These are phyloP conservation scores for Leptodirus hochenwartii DNA, from an alignment of 2,888 invertebrate genomes.

Conservation along the genomic window DNA sequence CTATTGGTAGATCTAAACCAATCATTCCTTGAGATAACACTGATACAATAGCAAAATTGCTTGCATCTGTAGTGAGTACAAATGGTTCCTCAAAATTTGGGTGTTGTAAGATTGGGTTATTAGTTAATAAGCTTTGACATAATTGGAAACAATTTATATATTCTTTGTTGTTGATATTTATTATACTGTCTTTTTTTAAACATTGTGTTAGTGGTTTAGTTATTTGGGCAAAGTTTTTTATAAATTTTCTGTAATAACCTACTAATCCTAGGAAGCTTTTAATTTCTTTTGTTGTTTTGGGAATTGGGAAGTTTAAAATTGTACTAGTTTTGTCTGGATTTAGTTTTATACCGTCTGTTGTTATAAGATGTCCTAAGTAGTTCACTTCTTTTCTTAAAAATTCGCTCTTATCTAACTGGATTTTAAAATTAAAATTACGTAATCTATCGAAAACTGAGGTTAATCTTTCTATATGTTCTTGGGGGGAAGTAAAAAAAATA, in stretches of 20 bases:
- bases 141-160: slow-evolving; percentile 1
- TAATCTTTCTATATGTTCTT: slow-evolving; percentile 12
- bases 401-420: slow-evolving; percentile 13
- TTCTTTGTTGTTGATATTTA: background rate
- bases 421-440: slow-evolving; percentile 11
- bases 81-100: slow-evolving; percentile 7
- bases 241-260: too few species aligned
- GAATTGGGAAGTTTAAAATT: slow-evolving; percentile 8
- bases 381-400: slow-evolving; percentile 8
- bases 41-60: slow-evolving; percentile 8
- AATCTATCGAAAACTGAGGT: slow-evolving; percentile 12
- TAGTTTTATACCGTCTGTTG: slow-evolving; percentile 9
- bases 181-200: slow-evolving; percentile 6
- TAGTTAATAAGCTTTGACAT: slow-evolving; percentile 5
- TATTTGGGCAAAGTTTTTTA: slow-evolving; percentile 1
- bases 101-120: slow-evolving; percentile 6
- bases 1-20: too few species aligned
- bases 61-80: slow-evolving; percentile 6
- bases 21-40: slow-evolving; percentile 8
- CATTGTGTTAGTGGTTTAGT: slow-evolving; percentile 4
- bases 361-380: slow-evolving; percentile 9
- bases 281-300: slow-evolving; percentile 9
- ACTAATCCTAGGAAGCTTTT: slow-evolving; percentile 7
- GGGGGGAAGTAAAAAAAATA: slow-evolving; percentile 11
- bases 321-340: slow-evolving; percentile 8